These are phyloP conservation scores for Hippasteria phrygiana DNA, from an alignment of 53 echinoderm and acorn worm species.

Conservation along the genomic window DNA sequence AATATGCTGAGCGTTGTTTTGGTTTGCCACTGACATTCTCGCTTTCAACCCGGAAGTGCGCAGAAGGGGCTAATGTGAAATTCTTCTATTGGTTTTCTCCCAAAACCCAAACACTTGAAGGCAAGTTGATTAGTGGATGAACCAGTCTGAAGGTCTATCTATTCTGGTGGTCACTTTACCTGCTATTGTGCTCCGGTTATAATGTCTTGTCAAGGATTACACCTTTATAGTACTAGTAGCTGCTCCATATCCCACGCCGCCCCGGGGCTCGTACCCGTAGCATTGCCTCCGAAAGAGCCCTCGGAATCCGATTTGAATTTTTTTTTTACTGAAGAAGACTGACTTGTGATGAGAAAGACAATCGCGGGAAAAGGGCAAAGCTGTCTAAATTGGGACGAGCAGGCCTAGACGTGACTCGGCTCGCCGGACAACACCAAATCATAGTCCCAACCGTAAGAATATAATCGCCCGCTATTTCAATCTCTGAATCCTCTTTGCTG, in stretches of 20 bases:
- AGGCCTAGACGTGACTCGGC: slow-evolving; percentile 27
- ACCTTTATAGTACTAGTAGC: neutral
- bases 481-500: slow-evolving; percentile 46
- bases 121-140: slow-evolving; percentile 15
- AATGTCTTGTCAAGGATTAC: slow-evolving; percentile 54
- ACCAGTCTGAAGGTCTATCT: neutral
- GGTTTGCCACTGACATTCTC: too few species aligned
- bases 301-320: slow-evolving; percentile 37
- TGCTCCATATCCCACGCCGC: neutral
- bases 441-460: slow-evolving; percentile 18
- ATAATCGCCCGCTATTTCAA: slow-evolving; percentile 38
- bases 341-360: neutral
- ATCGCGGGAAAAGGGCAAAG: neutral
- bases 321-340: neutral
- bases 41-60: too few species aligned
- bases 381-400: slow-evolving; percentile 23
- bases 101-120: slow-evolving; percentile 36
- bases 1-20: too few species aligned
- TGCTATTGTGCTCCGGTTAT: neutral
- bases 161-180: slow-evolving; percentile 40
- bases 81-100: slow-evolving; percentile 12
- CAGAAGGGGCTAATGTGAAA: too few species aligned
- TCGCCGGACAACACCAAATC: slow-evolving; percentile 27
- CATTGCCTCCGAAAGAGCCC: neutral
- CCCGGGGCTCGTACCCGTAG: neutral